Percentiles rank a stretch among this genome's conserved stretches.
These are phyloP conservation scores for Sebastes steindachneri DNA, from an alignment of 2,797 vertebrate genomes.

Conservation along the genomic window DNA sequence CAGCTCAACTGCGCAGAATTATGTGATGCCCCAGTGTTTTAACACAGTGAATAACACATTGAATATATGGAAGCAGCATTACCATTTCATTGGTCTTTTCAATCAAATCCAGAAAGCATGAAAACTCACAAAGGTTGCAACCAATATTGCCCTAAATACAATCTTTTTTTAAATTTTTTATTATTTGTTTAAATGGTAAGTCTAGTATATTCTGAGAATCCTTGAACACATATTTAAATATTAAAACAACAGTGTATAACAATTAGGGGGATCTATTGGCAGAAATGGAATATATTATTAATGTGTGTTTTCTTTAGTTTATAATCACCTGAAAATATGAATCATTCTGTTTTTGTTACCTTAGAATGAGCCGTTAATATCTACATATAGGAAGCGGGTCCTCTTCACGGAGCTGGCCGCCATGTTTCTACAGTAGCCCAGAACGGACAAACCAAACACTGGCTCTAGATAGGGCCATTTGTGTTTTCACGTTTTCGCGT, in stretches of 20 bases:
- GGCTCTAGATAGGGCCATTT: too few relatives aligned
- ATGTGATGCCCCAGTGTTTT: background rate
- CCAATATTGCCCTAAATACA: background rate
- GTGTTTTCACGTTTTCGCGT: too few relatives aligned
- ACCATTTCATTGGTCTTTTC: background rate
- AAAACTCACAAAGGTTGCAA: background rate
- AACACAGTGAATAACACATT: background rate
- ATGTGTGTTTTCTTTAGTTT: background rate
- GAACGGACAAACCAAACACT: too few relatives aligned
- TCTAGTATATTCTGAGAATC: background rate
- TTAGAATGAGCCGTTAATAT: background rate
- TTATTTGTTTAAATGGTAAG: background rate
- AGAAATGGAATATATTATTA: too few relatives aligned
- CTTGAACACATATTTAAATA: background rate
- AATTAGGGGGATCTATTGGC: too few relatives aligned
- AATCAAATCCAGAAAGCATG: background rate
- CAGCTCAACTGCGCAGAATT: conserved; percentile 22
- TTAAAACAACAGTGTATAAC: too few relatives aligned
- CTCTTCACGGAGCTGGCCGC: background rate
- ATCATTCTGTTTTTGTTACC: background rate
- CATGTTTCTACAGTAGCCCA: background rate
- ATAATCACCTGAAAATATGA: background rate
- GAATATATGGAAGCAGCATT: background rate
- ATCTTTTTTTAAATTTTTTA: background rate
- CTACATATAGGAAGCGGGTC: too few relatives aligned